Evolutionary conservation across 2,888 invertebrate species (phyloP).

Genomic region (Idaea dimidiata): DNA sequence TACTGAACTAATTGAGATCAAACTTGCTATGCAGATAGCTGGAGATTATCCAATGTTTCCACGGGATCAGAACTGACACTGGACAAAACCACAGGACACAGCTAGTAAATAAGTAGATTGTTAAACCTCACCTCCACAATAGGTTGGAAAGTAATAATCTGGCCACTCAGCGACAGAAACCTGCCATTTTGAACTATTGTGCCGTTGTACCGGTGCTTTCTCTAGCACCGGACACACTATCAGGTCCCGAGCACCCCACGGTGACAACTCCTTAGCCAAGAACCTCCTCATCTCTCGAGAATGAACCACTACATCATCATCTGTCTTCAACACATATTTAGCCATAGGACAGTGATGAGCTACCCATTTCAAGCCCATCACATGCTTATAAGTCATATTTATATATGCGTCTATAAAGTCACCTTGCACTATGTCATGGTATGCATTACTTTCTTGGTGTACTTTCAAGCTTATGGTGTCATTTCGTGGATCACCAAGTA

Average conservation of each 20-base stretch:
- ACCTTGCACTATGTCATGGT: slow-evolving; percentile 88
- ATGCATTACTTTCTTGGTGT: slow-evolving; percentile 75
- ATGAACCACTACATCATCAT: slow-evolving; percentile 90
- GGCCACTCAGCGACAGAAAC: slow-evolving; percentile 85
- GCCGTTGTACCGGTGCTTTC: slow-evolving; percentile 78
- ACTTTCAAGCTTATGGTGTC: slow-evolving; percentile 49
- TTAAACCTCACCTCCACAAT: slow-evolving; percentile 84
- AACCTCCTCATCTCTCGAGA: slow-evolving; percentile 82
- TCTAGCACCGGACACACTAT: slow-evolving; percentile 83
- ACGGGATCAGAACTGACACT: too few relatives aligned
- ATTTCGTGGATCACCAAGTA: slow-evolving; percentile 78
- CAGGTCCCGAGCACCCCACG: slow-evolving; percentile 81
- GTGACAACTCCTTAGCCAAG: slow-evolving; percentile 78
- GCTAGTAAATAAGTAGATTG: too few relatives aligned
- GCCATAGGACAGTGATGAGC: slow-evolving; percentile 85
- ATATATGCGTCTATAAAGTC: slow-evolving; percentile 88
- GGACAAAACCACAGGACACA: too few relatives aligned
- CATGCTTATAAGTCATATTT: slow-evolving; percentile 92
- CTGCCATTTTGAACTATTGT: slow-evolving; percentile 88
- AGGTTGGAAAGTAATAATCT: slow-evolving; percentile 84
- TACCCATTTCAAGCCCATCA: slow-evolving; percentile 90
- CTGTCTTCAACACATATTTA: slow-evolving; percentile 85
- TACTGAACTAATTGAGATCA: too few relatives aligned
- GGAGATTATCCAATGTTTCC: too few relatives aligned
- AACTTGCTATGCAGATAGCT: too few relatives aligned